Conservation (phyloP, 37 sponge, comb jelly and placozoan genomes). For the Spongia lamella region DNA sequence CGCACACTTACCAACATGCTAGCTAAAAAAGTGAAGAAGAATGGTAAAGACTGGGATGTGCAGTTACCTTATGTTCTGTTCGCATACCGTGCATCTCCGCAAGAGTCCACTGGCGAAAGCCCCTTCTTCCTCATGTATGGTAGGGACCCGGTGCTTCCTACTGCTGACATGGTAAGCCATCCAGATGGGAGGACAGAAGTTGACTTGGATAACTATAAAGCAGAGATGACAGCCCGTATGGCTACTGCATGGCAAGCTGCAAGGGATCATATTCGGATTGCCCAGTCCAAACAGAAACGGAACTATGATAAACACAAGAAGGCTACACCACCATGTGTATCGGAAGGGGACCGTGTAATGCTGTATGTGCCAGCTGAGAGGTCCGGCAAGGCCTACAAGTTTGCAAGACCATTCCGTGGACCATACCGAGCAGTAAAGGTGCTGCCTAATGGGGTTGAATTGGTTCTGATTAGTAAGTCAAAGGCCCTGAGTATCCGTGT, state of each 20-base stretch:
- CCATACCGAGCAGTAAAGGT: no score
- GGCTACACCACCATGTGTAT: neutral
- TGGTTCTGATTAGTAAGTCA: no score
- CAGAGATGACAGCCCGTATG: constrained; percentile 7
- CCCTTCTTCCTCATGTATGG: constrained; percentile 57
- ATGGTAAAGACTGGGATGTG: constrained; percentile 37
- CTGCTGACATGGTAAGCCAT: constrained; percentile 2
- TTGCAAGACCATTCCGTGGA: constrained; percentile 30
- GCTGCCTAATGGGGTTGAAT: no score
- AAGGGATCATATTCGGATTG: constrained; percentile 4
- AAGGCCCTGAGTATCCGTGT: no score
- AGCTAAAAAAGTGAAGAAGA: constrained; percentile 19
- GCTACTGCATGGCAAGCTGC: constrained; percentile 44
- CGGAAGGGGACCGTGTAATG: constrained; percentile 29
- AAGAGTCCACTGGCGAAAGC: constrained; percentile 43
- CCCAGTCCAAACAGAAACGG: constrained; percentile 34
- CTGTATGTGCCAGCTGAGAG: constrained; percentile 32
- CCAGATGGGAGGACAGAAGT: neutral
- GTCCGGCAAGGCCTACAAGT: constrained; percentile 15
- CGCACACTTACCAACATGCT: constrained; percentile 40
- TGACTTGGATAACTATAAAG: constrained; percentile 27
- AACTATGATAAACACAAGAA: constrained; percentile 22
- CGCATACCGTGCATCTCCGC: constrained; percentile 36
- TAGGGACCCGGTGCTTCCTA: constrained; percentile 42
- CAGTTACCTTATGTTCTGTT: constrained; percentile 36